Evolutionary conservation across 2,888 invertebrate species (phyloP).

Genomic region (Cephus rjabovi): DNA sequence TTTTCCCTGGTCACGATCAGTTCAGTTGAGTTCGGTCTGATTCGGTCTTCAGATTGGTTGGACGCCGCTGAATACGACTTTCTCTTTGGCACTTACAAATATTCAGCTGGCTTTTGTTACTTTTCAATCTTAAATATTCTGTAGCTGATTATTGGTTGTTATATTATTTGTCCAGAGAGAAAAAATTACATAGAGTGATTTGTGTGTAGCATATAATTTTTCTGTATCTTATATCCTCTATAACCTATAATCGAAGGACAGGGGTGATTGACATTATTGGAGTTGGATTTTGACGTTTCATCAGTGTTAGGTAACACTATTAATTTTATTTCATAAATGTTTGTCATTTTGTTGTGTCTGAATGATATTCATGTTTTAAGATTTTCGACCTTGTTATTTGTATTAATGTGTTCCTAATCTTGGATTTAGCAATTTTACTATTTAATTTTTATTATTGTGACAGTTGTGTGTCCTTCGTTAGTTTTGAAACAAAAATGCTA

Average conservation of each 20-base stretch:
- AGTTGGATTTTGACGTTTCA: neutral
- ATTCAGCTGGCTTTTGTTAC: neutral
- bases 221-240: neutral
- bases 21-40: neutral
- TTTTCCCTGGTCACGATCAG: neutral
- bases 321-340: neutral
- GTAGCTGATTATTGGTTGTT: neutral
- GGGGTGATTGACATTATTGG: neutral
- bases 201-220: neutral
- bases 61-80: neutral
- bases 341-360: neutral
- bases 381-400: neutral
- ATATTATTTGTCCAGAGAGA: neutral
- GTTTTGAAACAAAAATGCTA: neutral
- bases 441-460: neutral
- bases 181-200: neutral
- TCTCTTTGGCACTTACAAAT: neutral
- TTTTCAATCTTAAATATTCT: neutral
- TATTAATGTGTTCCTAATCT: neutral
- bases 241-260: neutral
- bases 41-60: neutral
- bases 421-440: neutral
- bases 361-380: neutral
- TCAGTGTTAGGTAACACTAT: neutral
- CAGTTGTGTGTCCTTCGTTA: neutral